phyloP scores from a whole-genome alignment of 2,888 invertebrate species.

The Campopleginae sp. region DNA sequence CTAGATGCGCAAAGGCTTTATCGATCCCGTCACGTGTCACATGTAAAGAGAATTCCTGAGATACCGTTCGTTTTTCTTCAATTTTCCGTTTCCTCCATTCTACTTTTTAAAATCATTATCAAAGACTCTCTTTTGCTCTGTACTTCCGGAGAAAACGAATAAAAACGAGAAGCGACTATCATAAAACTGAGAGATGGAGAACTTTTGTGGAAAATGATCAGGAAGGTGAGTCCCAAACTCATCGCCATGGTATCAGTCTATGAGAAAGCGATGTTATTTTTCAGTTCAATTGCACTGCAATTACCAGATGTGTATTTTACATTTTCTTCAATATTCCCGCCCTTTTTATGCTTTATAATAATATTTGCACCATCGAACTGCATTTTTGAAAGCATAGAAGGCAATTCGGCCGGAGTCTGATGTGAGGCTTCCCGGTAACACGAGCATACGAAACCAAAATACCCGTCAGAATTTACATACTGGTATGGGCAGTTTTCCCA shows the following conservation, averaged over 20 bases:
- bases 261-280: constrained; percentile 49
- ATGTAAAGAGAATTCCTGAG: constrained; percentile 17
- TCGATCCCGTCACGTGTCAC: constrained; percentile 41
- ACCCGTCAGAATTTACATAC: not conserved
- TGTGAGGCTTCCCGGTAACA: not conserved
- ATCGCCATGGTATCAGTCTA: constrained; percentile 30
- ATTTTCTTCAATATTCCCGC: constrained; percentile 16
- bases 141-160: constrained; percentile 20
- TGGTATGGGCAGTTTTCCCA: not conserved
- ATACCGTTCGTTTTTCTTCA: constrained; percentile 28
- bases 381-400: constrained; percentile 35
- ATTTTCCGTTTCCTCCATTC: constrained; percentile 24
- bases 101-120: constrained; percentile 38
- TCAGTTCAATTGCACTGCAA: constrained; percentile 62
- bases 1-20: not conserved
- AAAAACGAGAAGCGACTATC: constrained; percentile 25
- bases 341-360: constrained; percentile 42
- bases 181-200: constrained; percentile 12
- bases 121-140: constrained; percentile 37
- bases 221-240: constrained; percentile 18
- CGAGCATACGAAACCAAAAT: not conserved
- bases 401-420: not conserved
- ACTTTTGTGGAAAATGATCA: not conserved
- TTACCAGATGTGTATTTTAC: constrained; percentile 48
- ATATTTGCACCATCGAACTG: constrained; percentile 35